Base-by-base conservation (phyloP, 2,888 invertebrate species). In the Galerucella pusilla region DNA sequence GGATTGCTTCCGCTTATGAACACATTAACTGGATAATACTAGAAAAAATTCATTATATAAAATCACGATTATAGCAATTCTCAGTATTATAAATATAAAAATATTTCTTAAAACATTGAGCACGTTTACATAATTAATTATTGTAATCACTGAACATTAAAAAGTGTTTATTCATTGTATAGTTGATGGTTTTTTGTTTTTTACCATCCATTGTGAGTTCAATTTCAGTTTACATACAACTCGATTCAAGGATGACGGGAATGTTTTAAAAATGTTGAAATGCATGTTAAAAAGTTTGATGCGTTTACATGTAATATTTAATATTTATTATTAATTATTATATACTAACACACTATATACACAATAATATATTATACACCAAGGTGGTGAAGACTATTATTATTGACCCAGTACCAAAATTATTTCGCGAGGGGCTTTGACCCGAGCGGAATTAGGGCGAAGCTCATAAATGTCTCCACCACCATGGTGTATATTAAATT, bases 101-200 rank as follows among this genome's bases (percentile, higher is more conserved):
- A 2, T 57, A 57, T 20, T 57, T 57, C 57, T 57, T 57, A 57
- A 57, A 57, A 57, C 57, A 57, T 57, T 57, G 11, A 16, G 10
- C 20, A 57, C 57, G 20, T 57, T 57, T 57, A 57, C 57, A 20
- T 57, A 57, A 57, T 57, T 20, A 20, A 57, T 57, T 57, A 57
- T 20, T 57, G 57, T 57, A 20, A 10, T 57, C 7, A 20, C 9
- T 20, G 57, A 20, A 52, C 7, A 52, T 52, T 52, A 52, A 57
- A 57, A 57, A 57, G 10, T 20, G 57, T 57, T 57, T 57, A 57
- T 54, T 54, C 54, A 54, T 54, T n/a, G n/a, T 54, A n/a, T n/a
- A 54, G n/a, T 54, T n/a, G 14, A 54, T 54, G 7, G 54, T 7
- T 14, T 54, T 11, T 52, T n/a, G 16, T 7, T 14, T 54, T 11